phyloP scores from a whole-genome alignment of 2,797 vertebrate genomes.

The Malacoraja senta region DNA sequence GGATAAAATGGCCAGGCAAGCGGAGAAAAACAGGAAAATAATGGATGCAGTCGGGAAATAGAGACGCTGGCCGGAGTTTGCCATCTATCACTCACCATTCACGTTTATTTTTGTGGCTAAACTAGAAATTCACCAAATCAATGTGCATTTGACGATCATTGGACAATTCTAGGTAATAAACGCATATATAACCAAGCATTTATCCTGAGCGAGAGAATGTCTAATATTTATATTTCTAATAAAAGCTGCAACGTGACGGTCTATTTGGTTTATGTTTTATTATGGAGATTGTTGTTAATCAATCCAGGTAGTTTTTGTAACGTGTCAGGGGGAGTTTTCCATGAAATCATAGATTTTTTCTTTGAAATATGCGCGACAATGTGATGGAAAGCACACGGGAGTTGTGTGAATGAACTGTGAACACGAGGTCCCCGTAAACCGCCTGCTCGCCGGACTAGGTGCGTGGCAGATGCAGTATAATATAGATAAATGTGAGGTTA shows the following conservation, averaged over 20 bases:
- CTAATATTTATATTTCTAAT: slow-evolving; percentile 98
- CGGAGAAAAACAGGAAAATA: slow-evolving; percentile 94
- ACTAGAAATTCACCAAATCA: background rate
- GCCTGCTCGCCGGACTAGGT: background rate
- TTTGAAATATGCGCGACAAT: background rate
- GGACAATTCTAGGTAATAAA: slow-evolving; percentile 83
- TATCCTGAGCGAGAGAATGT: slow-evolving; percentile 90
- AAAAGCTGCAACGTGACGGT: slow-evolving; percentile 81
- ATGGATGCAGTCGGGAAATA: slow-evolving; percentile 98
- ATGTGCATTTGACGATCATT: slow-evolving; percentile 46
- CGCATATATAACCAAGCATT: slow-evolving; percentile 84
- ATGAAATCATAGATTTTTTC: background rate
- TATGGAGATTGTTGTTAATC: slow-evolving; percentile 40
- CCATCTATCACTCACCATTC: slow-evolving; percentile 76
- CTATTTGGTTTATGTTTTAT: slow-evolving; percentile 60
- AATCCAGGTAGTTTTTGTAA: background rate
- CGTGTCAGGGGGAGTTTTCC: background rate
- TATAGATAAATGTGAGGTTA: too few species aligned
- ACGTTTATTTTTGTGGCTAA: slow-evolving; percentile 69
- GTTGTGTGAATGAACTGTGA: background rate
- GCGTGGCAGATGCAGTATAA: too few species aligned
- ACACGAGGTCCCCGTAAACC: background rate
- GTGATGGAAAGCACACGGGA: background rate
- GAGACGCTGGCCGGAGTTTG: slow-evolving; percentile 66
- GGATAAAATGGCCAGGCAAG: slow-evolving; percentile 87